Base-by-base conservation (phyloP, 2,888 invertebrate genomes). In the Ichneumoninae sp. region DNA sequence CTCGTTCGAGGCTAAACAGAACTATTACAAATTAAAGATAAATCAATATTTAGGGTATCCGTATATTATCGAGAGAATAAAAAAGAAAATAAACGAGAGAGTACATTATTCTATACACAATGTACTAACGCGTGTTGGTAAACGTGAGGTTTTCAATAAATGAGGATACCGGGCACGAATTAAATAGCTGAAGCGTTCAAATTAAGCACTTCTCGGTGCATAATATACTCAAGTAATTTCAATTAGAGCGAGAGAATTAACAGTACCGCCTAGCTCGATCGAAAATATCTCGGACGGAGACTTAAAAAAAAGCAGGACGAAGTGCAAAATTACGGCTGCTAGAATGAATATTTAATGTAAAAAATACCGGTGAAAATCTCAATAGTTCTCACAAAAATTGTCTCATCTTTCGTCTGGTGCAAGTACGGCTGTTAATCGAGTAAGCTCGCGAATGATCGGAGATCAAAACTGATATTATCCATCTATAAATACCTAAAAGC, bases 11-110 rank as follows among this genome's bases (percentile, higher is more conserved):
- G 70, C 57, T 79, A 40, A 69, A 83, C 50, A 78, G 83, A 82
- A 87, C 65, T 86, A 85, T 83, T 85, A 86, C 81, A 82, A 82
- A 83, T 78, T 83, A 81, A 87, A 76, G 77, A 85, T 83, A 76
- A 85, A 87, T 75, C 79, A 83, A 85, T 85, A 85, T 85, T 85
- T 84, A 84, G 82, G 82, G 69, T 83, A 83, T 78, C 77, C 80
- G 82, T 83, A 80, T 82, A 77, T 82, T 83, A 83, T 85, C 71
- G 75, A 81, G 70, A 52, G 60, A 73, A 84, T 70, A 47, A 57
- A 47, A 65, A 22, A 65, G 65, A 75, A 83, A 57, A 80, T 60
- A 81, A 47, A 74, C 16, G 63, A 81, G 63, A 52, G 74, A 84
- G 82, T 79, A 83, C 80, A 70, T 81, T 85, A 85, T 77, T 83